A percentile compares a stretch with the other conserved stretches of the same genome.
Evolutionary conservation across 2,888 invertebrate species (phyloP).

Genomic region (Drosophila atroscutellata): DNA sequence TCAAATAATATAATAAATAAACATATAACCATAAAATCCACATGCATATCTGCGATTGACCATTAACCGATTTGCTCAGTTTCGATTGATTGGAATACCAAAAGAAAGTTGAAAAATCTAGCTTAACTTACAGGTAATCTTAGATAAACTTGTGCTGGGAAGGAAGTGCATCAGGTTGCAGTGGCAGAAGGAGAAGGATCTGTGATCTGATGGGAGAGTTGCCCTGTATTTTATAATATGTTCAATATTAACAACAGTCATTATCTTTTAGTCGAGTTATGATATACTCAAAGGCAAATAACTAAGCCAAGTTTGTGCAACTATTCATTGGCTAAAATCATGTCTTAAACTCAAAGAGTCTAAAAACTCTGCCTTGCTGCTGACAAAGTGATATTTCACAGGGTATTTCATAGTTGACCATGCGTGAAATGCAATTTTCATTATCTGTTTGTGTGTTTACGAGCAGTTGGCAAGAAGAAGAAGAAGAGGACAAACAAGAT

Average conservation of each 20-base stretch:
- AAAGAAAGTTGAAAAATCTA: background rate
- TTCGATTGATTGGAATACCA: background rate
- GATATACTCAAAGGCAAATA: background rate
- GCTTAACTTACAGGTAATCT: background rate
- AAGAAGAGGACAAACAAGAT: slow-evolving; percentile 20
- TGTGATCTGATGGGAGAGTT: background rate
- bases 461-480: slow-evolving; percentile 1
- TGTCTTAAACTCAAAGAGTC: background rate
- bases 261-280: background rate
- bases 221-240: background rate
- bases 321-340: background rate
- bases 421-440: background rate
- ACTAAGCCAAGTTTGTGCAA: background rate
- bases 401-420: slow-evolving; percentile 12
- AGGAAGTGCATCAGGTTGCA: too few relatives aligned
- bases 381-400: background rate
- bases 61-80: background rate
- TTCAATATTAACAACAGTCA: background rate
- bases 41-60: background rate
- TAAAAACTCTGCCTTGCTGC: too few relatives aligned
- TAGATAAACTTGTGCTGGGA: too few relatives aligned
- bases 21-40: too few relatives aligned
- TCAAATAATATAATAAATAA: too few relatives aligned
- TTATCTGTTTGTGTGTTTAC: background rate
- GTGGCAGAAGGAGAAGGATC: background rate